A percentile compares a stretch with the other conserved stretches of the same genome.
Evolutionary conservation across 2,888 invertebrate genomes (phyloP).

Genomic region (Dinocampus coccinellae): DNA sequence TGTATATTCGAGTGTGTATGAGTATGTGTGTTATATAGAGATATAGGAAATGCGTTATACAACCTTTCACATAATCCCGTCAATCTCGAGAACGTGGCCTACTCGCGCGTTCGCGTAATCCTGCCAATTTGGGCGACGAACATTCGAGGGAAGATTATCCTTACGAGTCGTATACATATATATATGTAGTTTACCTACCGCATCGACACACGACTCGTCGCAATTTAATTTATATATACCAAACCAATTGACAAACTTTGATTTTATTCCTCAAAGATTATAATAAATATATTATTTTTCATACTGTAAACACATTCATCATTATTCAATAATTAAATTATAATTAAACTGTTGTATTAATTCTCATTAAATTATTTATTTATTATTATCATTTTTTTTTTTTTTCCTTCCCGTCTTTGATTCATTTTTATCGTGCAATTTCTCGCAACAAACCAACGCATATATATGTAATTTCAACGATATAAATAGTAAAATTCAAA

Average conservation of each 20-base stretch:
- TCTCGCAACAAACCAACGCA: background rate
- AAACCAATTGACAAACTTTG: slow-evolving; percentile 36
- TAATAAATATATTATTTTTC: background rate
- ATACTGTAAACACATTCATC: too few species aligned
- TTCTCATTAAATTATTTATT: too few species aligned
- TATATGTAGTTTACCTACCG: slow-evolving; percentile 37
- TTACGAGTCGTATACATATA: slow-evolving; percentile 21
- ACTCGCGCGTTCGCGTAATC: slow-evolving; percentile 62
- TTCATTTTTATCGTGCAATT: too few species aligned
- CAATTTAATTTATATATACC: slow-evolving; percentile 14
- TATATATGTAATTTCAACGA: background rate
- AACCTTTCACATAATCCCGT: slow-evolving; percentile 60
- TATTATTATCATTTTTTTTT: too few species aligned
- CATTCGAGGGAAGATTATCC: slow-evolving; percentile 45
- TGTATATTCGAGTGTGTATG: background rate
- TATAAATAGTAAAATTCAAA: background rate
- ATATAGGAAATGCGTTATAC: slow-evolving; percentile 37
- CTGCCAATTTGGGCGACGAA: slow-evolving; percentile 63
- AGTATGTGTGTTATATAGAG: background rate
- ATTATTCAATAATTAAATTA: too few species aligned
- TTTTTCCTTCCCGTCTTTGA: too few species aligned
- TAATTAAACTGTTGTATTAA: too few species aligned
- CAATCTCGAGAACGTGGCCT: slow-evolving; percentile 64
- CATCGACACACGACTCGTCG: slow-evolving; percentile 36
- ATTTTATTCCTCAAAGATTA: slow-evolving; percentile 24